Evolutionary conservation across 2,888 invertebrate genomes (phyloP), one percentile per base, ranked within the genome.

Genomic region (Tipula lateralis): DNA sequence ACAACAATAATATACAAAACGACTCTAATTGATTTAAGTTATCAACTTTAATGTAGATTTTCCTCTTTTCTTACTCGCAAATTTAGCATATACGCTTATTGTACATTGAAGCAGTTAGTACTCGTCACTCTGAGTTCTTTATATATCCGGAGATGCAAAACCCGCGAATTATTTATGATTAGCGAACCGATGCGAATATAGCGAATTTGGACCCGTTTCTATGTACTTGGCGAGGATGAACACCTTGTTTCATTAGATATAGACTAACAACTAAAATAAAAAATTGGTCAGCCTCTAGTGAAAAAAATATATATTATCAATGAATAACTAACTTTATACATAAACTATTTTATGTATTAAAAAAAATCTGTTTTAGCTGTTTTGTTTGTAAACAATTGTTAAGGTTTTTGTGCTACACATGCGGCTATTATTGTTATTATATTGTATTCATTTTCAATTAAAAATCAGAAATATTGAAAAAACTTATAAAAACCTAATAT

Each of bases 321-420:
- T 50, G 44, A 50, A 50, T 7, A 36, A 36, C 36, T 36, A 32
- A 32, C 44, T 44, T 4, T 66, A 24, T 66, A 24, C 66, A 66
- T 66, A 66, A 66, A 66, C 24, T 66, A 24, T 24, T 2, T 2
- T 66, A 19, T 24, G 24, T 66, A n/a, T n/a, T n/a, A 66, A 24
- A 66, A 66, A 66, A 66, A 44, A 44, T n/a, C n/a, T 32, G 39
- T 24, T 19, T 66, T 66, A 24, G 66, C 66, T 66, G 66, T 66
- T 66, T 66, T 66, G 66, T 66, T 66, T 66, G 66, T 66, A 66
- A 66, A 66, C 66, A 66, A 66, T 66, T 66, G 24, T 66, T 24
- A 24, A 13, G 13, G 24, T 66, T 66, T 66, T 66, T 66, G 19
- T 66, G 24, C 4, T 66, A 66, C 66, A 66, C 66, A 66, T n/a